Base-by-base conservation (phyloP, 2,797 vertebrate species). In the Agapornis canus region DNA sequence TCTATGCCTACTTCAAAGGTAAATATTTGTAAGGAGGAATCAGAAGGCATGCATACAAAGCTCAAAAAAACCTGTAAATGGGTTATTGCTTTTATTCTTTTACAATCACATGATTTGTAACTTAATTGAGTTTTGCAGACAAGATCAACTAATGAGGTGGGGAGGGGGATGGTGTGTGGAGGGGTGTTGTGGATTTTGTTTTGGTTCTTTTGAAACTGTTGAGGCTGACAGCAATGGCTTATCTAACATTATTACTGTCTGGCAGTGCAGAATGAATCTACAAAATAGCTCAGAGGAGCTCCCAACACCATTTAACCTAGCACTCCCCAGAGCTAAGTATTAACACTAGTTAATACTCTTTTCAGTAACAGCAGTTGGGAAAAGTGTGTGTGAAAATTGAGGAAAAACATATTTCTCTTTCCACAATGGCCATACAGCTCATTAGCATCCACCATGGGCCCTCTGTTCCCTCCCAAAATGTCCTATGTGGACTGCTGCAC, bases 401-500 rank as follows among this genome's bases (percentile, higher is more conserved):
- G 21, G 35, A 83, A 86, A 81, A 82, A 17, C 3, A 60, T 54
- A 65, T 91, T 88, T 70, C 22, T 52, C 13, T 84, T 60, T 78
- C 37, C 20, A 48, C 14, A 3, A 3, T 47, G 47, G 32, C 23
- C 5, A 21, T 61, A 42, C 57, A 71, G 37, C 57, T 94, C 85
- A 42, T 6, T 29, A 42, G 5, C 56, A 79, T 49, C 31, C n/a
- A 64, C 48, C 57, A 51, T 19, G 59, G 78, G 51, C 72, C 43
- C 70, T 89, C 82, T 60, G 52, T 51, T 91, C 82, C 86, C 57
- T 96, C 91, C n/a, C 64, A 96, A 93, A 73, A 60, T 52, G 13
- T 43, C 63, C 95, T 94, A 59, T 96, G 94, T 51, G 81, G 88
- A 69, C 89, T 97, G 92, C 90, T 96, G 85, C 93, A 66, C 71